Conservation (phyloP, 2,888 invertebrate species). For the Asteroscopus sphinx region DNA sequence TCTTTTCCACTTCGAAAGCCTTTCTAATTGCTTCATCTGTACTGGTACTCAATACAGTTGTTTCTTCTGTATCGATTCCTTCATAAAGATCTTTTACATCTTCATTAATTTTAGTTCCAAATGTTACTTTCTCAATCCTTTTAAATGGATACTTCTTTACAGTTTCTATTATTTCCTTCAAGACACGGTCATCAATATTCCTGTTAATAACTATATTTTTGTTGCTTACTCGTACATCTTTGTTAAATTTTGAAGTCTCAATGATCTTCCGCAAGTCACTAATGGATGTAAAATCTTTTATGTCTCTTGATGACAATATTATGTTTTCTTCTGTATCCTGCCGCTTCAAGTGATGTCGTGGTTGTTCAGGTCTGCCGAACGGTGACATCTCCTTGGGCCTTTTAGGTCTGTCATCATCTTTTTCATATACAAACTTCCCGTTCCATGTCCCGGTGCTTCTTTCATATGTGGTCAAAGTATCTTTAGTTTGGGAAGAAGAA, state of each 20-base stretch:
- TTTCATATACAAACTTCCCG: slow-evolving; percentile 89
- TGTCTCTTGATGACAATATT: slow-evolving; percentile 84
- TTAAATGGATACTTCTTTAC: slow-evolving; percentile 87
- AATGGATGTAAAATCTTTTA: slow-evolving; percentile 86
- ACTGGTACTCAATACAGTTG: slow-evolving; percentile 76
- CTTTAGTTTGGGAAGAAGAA: slow-evolving; percentile 77
- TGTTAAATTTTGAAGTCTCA: slow-evolving; percentile 80
- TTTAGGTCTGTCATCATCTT: slow-evolving; percentile 81
- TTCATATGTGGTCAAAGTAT: slow-evolving; percentile 82
- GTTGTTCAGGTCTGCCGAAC: slow-evolving; percentile 81
- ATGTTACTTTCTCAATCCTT: slow-evolving; percentile 87
- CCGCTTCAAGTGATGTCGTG: slow-evolving; percentile 82
- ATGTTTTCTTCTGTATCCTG: slow-evolving; percentile 87
- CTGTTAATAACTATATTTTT: slow-evolving; percentile 86
- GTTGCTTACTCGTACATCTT: slow-evolving; percentile 84
- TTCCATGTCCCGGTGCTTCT: slow-evolving; percentile 89
- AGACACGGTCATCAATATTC: slow-evolving; percentile 83
- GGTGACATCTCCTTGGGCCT: slow-evolving; percentile 83
- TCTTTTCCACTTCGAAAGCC: slow-evolving; percentile 85
- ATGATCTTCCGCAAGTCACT: slow-evolving; percentile 85
- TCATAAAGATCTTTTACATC: slow-evolving; percentile 90
- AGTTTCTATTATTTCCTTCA: slow-evolving; percentile 86
- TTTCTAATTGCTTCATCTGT: slow-evolving; percentile 82
- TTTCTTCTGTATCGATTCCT: slow-evolving; percentile 83
- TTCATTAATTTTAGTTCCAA: slow-evolving; percentile 89